Percentiles rank a stretch among this genome's conserved stretches.
phyloP scores from a whole-genome alignment of 2,888 invertebrate genomes.

The Lycophotia porphyrea region DNA sequence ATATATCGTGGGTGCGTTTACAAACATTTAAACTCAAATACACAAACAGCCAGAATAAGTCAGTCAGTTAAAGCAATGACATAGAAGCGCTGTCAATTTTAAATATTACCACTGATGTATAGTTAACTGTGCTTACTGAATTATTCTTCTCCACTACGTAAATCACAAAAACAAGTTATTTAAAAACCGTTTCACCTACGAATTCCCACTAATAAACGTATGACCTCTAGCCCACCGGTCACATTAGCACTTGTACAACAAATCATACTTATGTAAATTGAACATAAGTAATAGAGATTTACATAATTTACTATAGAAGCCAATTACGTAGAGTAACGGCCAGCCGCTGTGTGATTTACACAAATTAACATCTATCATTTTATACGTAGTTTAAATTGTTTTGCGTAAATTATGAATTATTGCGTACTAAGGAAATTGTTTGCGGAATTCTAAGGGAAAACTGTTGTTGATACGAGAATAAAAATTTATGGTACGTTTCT shows the following conservation, averaged over 20 bases:
- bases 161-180: neutral
- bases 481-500: neutral
- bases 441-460: conserved; percentile 4
- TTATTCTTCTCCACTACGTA: neutral
- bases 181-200: conserved; percentile 4
- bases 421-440: conserved; percentile 18
- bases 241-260: conserved; percentile 61
- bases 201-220: conserved; percentile 17
- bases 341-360: conserved; percentile 61
- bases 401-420: conserved; percentile 44
- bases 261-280: conserved; percentile 73
- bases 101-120: neutral
- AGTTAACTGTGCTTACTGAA: neutral
- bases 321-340: conserved; percentile 67
- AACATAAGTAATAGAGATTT: conserved; percentile 68
- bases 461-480: conserved; percentile 12
- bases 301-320: conserved; percentile 69
- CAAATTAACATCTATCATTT: conserved; percentile 58
- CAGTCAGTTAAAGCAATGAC: neutral
- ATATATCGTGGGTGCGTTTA: too few relatives aligned
- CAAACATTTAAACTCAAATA: too few relatives aligned
- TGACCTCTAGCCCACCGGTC: conserved; percentile 39
- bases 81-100: neutral
- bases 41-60: too few relatives aligned
- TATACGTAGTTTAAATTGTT: conserved; percentile 46